Percentiles rank a stretch among this genome's conserved stretches.
Conservation (phyloP, 1,140 invertebrate genomes). For the Drosophila nannoptera region DNA sequence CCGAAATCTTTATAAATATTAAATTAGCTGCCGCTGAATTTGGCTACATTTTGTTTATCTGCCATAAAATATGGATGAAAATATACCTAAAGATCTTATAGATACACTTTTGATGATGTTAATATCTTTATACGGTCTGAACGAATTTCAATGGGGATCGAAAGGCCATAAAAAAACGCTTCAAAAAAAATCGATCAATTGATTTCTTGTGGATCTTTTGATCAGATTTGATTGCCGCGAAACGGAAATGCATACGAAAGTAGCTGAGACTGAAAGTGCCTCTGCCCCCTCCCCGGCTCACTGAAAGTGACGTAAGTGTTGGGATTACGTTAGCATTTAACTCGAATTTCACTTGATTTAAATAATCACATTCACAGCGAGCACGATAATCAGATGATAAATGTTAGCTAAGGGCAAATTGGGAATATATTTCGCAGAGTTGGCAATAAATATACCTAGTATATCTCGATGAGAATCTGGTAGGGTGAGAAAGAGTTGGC, state of each 20-base stretch:
- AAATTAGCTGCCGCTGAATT: slow-evolving; percentile 55
- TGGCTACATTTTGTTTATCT: slow-evolving; percentile 43
- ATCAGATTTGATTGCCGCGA: neutral
- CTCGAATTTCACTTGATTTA: slow-evolving; percentile 23
- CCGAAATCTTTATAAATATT: slow-evolving; percentile 66
- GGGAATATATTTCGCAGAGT: slow-evolving; percentile 11
- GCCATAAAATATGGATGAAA: slow-evolving; percentile 20
- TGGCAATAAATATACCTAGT: slow-evolving; percentile 4
- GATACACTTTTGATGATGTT: neutral
- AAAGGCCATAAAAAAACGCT: neutral
- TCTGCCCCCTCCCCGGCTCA: no score
- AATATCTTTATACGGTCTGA: slow-evolving; percentile 5
- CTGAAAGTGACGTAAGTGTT: no score
- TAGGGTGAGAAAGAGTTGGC: no score
- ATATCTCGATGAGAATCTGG: no score
- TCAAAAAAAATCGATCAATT: neutral
- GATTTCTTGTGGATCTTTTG: neutral
- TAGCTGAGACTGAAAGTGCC: slow-evolving; percentile 22
- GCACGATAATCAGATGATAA: slow-evolving; percentile 15
- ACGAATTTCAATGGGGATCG: slow-evolving; percentile 1
- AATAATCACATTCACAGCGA: slow-evolving; percentile 5
- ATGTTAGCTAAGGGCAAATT: slow-evolving; percentile 22
- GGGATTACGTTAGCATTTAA: no score
- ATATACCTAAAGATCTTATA: slow-evolving; percentile 6
- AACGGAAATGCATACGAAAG: slow-evolving; percentile 34